These are phyloP conservation scores for Mesaphorura yosii DNA, from an alignment of 1,140 invertebrate genomes.

Conservation along the genomic window DNA sequence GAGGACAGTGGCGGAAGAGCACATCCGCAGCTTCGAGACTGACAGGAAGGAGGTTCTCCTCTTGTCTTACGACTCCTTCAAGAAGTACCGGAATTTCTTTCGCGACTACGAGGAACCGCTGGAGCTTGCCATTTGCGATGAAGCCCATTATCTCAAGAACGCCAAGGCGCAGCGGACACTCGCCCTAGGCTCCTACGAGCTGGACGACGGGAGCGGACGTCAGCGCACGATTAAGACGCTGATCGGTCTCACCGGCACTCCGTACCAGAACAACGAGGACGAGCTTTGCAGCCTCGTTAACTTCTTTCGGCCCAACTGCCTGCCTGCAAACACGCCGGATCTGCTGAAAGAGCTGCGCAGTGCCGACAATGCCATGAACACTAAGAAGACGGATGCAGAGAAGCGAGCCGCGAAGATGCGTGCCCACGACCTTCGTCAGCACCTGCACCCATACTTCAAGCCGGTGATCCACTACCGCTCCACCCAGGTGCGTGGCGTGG, in stretches of 20 bases:
- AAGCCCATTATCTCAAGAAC: not conserved
- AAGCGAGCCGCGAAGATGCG: not conserved
- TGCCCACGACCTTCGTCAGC: not conserved
- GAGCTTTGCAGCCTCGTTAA: not conserved
- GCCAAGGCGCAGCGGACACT: not conserved
- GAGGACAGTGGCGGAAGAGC: not conserved
- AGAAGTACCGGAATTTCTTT: not conserved
- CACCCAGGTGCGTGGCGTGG: not conserved
- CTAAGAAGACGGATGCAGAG: not conserved
- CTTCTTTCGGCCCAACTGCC: conserved; percentile 29
- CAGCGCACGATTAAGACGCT: not conserved
- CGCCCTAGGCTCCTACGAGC: not conserved
- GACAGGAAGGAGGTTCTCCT: not conserved
- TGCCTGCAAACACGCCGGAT: not conserved
- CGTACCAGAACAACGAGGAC: not conserved
- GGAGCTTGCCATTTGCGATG: not conserved
- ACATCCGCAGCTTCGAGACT: not conserved
- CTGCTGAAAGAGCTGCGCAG: not conserved
- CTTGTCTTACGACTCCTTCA: not conserved
- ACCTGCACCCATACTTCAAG: not conserved
- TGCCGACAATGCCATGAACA: not conserved
- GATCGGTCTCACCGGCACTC: not conserved
- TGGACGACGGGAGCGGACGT: not conserved
- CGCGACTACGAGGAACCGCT: not conserved
- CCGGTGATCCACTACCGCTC: not conserved